Base-by-base conservation (phyloP, 2,797 vertebrate species). In the Bovichtus diacanthus region DNA sequence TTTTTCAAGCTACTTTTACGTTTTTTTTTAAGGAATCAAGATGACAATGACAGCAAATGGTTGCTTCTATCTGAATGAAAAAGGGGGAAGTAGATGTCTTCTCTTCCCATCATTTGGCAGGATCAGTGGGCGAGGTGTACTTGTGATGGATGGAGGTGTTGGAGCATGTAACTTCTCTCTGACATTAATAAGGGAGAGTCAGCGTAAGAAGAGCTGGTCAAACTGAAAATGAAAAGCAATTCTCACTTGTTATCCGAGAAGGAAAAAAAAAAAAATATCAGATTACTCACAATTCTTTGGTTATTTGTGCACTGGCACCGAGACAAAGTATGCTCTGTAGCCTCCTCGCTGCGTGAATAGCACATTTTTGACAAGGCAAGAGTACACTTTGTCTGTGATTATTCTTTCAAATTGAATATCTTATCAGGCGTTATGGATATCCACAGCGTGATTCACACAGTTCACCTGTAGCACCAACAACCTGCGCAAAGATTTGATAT, bases 391-490 rank as follows among this genome's bases (percentile, higher is more conserved):
- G 18, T 47, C 55, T 65, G 8, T 13, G 13, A 55, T 51, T 6
- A 34, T 21, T 3, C 43, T 34, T 23, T 47, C 31, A 11, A 12
- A 7, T 50, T 2, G 3, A 3, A 6, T 46, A 6, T 50, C 34
- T 34, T 2, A 19, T 55, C 31, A 31, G 0, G 2, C 25, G 36
- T 27, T 51, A 8, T 21, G 9, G 6, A 8, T 34, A 16, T 60
- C 50, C 44, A 31, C 29, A 67, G 1, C 1, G 16, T 46, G 18
- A 10, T n/a, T n/a, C n/a, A n/a, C 27, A 15, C 43, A 49, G 25
- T 23, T 81, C 51, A 80, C 63, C 70, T 78, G 81, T 65, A 19
- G 50, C 72, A 69, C 19, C 34, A 31, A 12, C 51, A 31, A 12
- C 51, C 39, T 58, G 66, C 54, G 66, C 59, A 29, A 3, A 27